These are phyloP conservation scores for Catagonus wagneri DNA, from an alignment of 2,113 vertebrate species.

Conservation along the genomic window DNA sequence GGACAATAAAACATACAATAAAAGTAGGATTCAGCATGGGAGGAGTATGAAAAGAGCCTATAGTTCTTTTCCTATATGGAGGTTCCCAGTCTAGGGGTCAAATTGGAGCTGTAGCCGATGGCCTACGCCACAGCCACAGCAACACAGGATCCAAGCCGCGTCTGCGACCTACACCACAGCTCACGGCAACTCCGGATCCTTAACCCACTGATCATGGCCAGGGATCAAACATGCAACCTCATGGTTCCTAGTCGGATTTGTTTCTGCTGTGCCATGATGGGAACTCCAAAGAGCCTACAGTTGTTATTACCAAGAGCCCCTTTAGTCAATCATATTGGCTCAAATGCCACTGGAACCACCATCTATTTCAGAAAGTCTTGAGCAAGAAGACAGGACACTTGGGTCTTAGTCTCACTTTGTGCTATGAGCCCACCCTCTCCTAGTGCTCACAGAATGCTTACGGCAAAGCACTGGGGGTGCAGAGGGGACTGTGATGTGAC, in stretches of 20 bases:
- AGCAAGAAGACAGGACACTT: background rate
- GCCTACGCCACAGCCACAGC: too few relatives aligned
- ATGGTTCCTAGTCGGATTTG: too few relatives aligned
- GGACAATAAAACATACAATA: background rate
- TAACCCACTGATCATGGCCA: too few relatives aligned
- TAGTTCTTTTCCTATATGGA: background rate
- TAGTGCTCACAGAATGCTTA: background rate
- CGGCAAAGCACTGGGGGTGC: background rate
- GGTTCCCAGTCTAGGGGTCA: too few relatives aligned
- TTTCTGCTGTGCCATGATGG: too few relatives aligned
- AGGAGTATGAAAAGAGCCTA: background rate
- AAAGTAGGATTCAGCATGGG: background rate
- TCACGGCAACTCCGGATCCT: too few relatives aligned
- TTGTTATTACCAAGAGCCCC: background rate
- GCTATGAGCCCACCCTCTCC: background rate
- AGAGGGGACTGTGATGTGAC: background rate
- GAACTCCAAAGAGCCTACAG: background rate
- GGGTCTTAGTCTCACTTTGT: background rate
- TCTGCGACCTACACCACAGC: too few relatives aligned
- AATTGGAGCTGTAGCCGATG: too few relatives aligned
- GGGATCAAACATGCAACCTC: too few relatives aligned
- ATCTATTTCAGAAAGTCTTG: conserved; percentile 17
- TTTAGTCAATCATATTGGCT: background rate
- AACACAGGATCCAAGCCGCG: too few relatives aligned
- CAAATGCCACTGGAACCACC: background rate